Evolutionary conservation across 2,113 vertebrate genomes (phyloP).

Genomic region (Cygnus buccinator): DNA sequence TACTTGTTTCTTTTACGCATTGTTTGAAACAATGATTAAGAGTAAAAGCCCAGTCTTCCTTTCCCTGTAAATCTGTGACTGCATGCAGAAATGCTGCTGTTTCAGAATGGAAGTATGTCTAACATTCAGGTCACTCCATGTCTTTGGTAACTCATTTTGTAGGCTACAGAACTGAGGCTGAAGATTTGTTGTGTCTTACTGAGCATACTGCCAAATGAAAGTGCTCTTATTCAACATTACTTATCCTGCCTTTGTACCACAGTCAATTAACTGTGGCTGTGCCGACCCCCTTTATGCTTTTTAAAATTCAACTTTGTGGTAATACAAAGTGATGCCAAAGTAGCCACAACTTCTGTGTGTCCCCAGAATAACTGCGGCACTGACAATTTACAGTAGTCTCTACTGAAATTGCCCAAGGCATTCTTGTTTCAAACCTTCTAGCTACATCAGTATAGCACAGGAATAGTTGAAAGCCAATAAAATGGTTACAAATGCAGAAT

Average conservation of each 20-base stretch:
- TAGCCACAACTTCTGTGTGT: conserved; percentile 10
- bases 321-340: conserved; percentile 16
- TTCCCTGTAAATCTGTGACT: not conserved
- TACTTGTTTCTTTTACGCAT: not conserved
- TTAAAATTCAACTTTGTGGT: conserved; percentile 18
- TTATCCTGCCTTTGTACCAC: not conserved
- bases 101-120: not conserved
- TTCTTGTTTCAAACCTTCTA: not conserved
- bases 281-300: not conserved
- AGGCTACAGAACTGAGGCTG: not conserved
- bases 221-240: not conserved
- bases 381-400: conserved; percentile 3
- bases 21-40: not conserved
- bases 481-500: not conserved
- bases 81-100: not conserved
- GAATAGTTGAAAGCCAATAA: not conserved
- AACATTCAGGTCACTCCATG: not conserved
- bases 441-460: not conserved
- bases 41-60: not conserved
- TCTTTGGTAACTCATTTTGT: not conserved
- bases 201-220: not conserved
- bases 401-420: conserved; percentile 12
- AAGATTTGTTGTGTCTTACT: not conserved
- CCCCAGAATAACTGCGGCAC: not conserved
- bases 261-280: not conserved